A percentile compares a stretch with the other conserved stretches of the same genome.
phyloP scores from a whole-genome alignment of 2,113 vertebrate species.

The Corapipo altera region DNA sequence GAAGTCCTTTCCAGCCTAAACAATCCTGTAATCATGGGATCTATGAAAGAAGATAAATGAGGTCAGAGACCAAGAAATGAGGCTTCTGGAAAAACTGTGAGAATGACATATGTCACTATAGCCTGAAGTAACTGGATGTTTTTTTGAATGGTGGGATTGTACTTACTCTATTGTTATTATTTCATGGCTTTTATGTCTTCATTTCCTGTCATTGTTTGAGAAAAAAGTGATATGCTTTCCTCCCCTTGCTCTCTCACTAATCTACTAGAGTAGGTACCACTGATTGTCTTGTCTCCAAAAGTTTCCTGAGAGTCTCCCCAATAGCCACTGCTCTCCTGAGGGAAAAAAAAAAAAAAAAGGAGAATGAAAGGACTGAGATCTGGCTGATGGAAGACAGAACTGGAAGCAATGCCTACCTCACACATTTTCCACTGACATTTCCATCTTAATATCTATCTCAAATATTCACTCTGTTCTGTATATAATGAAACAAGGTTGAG shows the following conservation, averaged over 20 bases:
- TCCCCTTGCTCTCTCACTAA: not conserved
- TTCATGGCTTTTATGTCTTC: not conserved
- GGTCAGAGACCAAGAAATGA: not conserved
- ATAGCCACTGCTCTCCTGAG: not conserved
- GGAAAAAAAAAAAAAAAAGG: not conserved
- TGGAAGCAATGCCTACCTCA: not conserved
- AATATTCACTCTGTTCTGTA: not conserved
- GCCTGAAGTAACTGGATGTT: not conserved
- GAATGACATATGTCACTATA: not conserved
- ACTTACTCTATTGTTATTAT: not conserved
- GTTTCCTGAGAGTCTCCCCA: not conserved
- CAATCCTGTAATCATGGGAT: not conserved
- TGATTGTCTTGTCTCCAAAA: not conserved
- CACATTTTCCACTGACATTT: not conserved
- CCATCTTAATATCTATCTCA: not conserved
- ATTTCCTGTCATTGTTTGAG: not conserved
- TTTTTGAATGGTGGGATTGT: not conserved
- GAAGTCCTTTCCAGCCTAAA: not conserved
- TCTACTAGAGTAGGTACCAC: not conserved
- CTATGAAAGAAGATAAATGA: not conserved
- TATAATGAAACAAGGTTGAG: not conserved
- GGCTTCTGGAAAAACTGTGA: not conserved
- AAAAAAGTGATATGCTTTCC: not conserved
- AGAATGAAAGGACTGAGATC: not conserved
- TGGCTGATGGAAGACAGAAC: not conserved